These are phyloP conservation scores for Papilio demoleus DNA, from an alignment of 2,888 invertebrate genomes.

Conservation along the genomic window DNA sequence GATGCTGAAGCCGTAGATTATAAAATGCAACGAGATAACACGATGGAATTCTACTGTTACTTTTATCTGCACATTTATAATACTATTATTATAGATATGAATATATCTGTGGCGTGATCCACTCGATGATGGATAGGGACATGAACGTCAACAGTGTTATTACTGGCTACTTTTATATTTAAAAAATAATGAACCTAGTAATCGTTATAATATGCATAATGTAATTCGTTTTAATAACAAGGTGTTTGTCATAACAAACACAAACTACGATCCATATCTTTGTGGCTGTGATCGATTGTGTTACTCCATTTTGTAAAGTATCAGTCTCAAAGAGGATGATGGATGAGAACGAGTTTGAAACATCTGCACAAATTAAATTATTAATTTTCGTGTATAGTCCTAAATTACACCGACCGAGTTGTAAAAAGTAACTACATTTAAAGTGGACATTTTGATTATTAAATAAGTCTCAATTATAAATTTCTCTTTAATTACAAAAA, in stretches of 20 bases:
- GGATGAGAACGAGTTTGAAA: constrained; percentile 14
- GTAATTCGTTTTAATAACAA: background rate
- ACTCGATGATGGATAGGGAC: background rate
- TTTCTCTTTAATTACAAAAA: no score
- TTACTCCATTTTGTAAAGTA: constrained; percentile 9
- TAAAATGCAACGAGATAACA: background rate
- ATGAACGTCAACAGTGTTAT: background rate
- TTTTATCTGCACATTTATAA: background rate
- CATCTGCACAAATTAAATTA: constrained; percentile 12
- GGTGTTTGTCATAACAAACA: background rate
- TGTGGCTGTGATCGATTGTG: constrained; percentile 12
- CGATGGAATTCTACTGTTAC: background rate
- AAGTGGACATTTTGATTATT: background rate
- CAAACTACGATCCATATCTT: constrained; percentile 14
- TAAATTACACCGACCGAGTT: background rate
- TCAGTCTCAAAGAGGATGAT: constrained; percentile 15
- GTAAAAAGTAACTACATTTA: constrained; percentile 1
- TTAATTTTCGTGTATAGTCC: constrained; percentile 3
- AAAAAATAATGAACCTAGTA: background rate
- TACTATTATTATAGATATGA: background rate
- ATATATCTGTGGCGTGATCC: background rate
- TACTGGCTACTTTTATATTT: background rate
- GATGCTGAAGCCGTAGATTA: background rate
- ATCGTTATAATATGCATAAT: background rate
- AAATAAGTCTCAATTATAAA: background rate